Evolutionary conservation across 2,113 vertebrate genomes (phyloP), one percentile per base, ranked within the genome.

Genomic region (Tor tambroides): DNA sequence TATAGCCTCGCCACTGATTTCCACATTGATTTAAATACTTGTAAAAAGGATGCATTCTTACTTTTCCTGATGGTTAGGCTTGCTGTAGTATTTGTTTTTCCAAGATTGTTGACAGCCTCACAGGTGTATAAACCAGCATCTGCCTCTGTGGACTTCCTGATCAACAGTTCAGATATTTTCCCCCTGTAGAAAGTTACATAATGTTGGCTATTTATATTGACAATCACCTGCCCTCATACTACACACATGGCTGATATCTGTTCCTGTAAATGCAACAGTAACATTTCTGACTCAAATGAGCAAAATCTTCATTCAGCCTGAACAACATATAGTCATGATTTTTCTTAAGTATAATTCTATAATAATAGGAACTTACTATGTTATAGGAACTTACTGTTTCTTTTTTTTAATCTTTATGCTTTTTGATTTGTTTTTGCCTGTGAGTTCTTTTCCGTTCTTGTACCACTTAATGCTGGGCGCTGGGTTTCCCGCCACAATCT

Each of bases 401-500:
- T 94, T 96, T 92, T 95, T 96, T 0, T 93, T 95, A 80, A 97
- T 95, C 93, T 95, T 96, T 92, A 96, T 91, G 88, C 95, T 95
- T 88, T 95, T 94, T 0, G 94, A 94, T 89, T 93, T 95, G 89
- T 91, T 96, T 91, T 93, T 96, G 87, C 92, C 93, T 0, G 91
- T 92, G 88, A 97, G 92, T 91, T 96, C 95, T 67, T 89, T 94
- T 21, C 93, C 95, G 23, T 97, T 95, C 92, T 96, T 97, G 91
- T 96, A 96, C 96, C 96, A 97, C 77, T 94, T 96, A 94, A 97
- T 94, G 89, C 89, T 95, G 86, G 96, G 95, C 0, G 91, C 83
- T 6, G 95, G 94, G 54, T 96, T 95, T 17, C 96, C 96, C 28
- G 96, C 95, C 89, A 93, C 94, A 63, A 96, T 93, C 93, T 97